A percentile compares a stretch with the other conserved stretches of the same genome.
Evolutionary conservation across 2,113 vertebrate species (phyloP).

Genomic region (Sinocyclocheilus anophthalmus): DNA sequence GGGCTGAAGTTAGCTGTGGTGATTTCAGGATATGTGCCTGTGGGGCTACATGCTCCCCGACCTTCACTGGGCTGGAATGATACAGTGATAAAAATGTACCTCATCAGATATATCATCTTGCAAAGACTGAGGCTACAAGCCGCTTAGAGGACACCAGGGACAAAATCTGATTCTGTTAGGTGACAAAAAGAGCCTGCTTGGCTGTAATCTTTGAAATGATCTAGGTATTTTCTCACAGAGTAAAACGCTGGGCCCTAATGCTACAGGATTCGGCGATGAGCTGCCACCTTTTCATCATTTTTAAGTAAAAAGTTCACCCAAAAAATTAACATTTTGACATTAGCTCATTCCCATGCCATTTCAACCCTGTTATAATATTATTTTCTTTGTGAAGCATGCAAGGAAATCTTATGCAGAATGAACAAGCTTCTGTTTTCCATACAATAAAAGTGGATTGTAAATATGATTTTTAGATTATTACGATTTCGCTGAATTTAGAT

Average conservation of each 20-base stretch:
- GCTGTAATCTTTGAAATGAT: constrained; percentile 25
- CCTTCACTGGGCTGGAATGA: constrained; percentile 37
- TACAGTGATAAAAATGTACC: constrained; percentile 20
- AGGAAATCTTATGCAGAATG: too few relatives aligned
- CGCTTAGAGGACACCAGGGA: constrained; percentile 32
- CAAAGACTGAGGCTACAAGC: constrained; percentile 31
- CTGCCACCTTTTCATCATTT: neutral
- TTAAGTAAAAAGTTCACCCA: neutral
- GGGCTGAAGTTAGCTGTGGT: constrained; percentile 26
- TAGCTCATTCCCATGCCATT: neutral
- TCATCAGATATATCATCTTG: constrained; percentile 24
- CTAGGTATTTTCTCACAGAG: neutral
- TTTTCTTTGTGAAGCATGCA: too few relatives aligned
- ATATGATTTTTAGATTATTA: too few relatives aligned
- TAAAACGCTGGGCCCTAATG: neutral
- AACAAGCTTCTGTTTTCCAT: too few relatives aligned
- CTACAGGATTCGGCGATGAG: neutral
- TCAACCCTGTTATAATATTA: neutral
- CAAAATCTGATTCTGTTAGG: constrained; percentile 25
- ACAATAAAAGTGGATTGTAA: too few relatives aligned
- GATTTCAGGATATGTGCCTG: constrained; percentile 40
- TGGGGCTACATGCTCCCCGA: constrained; percentile 39
- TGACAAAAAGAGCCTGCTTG: constrained; percentile 2
- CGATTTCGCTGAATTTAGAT: too few relatives aligned
- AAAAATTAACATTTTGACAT: neutral